phyloP scores from a whole-genome alignment of 2,888 invertebrate species.

The Balanococcus diminutus region DNA sequence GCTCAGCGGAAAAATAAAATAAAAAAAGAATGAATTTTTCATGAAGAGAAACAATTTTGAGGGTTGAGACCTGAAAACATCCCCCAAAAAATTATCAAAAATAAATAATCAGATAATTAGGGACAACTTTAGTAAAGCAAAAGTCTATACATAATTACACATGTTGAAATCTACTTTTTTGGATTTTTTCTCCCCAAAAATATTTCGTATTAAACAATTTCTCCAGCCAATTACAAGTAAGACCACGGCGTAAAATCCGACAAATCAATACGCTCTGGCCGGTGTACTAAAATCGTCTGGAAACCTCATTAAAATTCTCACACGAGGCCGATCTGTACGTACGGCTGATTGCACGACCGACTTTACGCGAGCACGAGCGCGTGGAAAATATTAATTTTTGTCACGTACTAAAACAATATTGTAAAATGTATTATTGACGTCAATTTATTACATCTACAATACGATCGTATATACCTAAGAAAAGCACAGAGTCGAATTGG shows the following conservation, averaged over 20 bases:
- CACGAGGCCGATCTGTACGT: background rate
- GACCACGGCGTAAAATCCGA: background rate
- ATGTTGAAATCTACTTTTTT: background rate
- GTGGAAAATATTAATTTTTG: slow-evolving; percentile 16
- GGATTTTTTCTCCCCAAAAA: background rate
- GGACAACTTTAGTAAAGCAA: too few species aligned
- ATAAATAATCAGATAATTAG: too few species aligned
- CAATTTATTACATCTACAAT: background rate
- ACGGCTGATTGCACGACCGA: background rate
- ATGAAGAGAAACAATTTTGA: too few species aligned
- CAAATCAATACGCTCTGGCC: background rate
- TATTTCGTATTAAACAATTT: too few species aligned
- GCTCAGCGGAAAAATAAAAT: too few species aligned
- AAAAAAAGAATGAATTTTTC: too few species aligned
- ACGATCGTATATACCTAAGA: too few species aligned
- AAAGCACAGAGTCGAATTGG: too few species aligned
- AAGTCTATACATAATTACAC: too few species aligned
- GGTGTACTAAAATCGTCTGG: background rate
- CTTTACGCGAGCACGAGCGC: background rate
- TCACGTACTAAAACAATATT: slow-evolving; percentile 40
- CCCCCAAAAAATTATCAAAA: too few species aligned
- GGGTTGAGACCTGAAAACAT: too few species aligned
- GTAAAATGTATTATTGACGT: slow-evolving; percentile 32
- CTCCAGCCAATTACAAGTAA: too few species aligned
- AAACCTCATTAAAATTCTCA: slow-evolving; percentile 10